A percentile compares a stretch with the other conserved stretches of the same genome.
Evolutionary conservation across 2,113 vertebrate genomes (phyloP).

Genomic region (Athene noctua): DNA sequence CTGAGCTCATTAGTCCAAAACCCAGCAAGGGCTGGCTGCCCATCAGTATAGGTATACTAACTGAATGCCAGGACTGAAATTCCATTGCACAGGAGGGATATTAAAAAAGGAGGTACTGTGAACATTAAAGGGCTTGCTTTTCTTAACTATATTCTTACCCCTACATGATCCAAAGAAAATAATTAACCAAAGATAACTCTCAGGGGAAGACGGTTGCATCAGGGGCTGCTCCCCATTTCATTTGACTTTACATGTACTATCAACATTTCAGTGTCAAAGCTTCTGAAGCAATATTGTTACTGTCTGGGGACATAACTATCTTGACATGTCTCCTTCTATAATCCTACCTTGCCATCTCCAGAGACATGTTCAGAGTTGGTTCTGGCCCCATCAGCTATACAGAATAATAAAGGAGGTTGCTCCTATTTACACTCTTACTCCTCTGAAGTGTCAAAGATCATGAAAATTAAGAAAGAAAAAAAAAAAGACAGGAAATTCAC

Average conservation of each 20-base stretch:
- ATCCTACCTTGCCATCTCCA: background rate
- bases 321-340: background rate
- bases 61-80: conserved; percentile 35
- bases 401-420: background rate
- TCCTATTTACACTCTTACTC: background rate
- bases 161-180: background rate
- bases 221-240: background rate
- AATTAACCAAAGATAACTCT: background rate
- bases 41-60: background rate
- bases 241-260: background rate
- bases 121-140: background rate
- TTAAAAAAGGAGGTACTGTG: background rate
- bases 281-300: background rate
- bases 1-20: conserved; percentile 43
- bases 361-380: background rate
- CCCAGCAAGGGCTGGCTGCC: conserved; percentile 19
- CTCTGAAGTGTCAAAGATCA: background rate
- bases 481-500: background rate
- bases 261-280: background rate
- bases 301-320: background rate
- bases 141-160: background rate
- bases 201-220: background rate
- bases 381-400: background rate
- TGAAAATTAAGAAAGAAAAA: background rate
- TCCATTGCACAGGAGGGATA: background rate